Base-by-base conservation (phyloP, 2,888 invertebrate species). In the Hirtodrosophila confusa region DNA sequence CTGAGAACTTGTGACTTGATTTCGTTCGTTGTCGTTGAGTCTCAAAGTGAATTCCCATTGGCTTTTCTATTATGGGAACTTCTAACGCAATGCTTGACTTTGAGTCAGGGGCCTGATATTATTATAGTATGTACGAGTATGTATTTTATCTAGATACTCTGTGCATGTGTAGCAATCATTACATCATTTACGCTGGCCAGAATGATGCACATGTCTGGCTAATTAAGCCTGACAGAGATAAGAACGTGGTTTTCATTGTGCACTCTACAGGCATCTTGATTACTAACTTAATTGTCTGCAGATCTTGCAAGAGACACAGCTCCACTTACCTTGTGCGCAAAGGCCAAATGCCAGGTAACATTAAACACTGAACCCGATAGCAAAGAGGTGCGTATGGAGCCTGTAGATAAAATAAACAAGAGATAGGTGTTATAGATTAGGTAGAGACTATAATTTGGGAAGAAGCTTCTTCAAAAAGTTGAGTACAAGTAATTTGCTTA, bases 341-440 rank as follows among this genome's bases (percentile, higher is more conserved):
- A 98, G 9, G 97, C 97, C 86, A 98, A 93, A 92, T 97, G 97
- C 98, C 98, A 98, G 69, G 97, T 95, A 48, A 97, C 95, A 92
- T 96, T 97, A 88, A 98, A 95, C 69, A 94, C 94, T 68, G 97
- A 95, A 54, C 97, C 98, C 12, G 97, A 94, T 69, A 96, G 90
- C 85, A 98, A 93, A 23, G 96, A 94, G 35, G 98, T 97, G 90
- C 94, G 94, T 87, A 95, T 93, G 84, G 94, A 93, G 78, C 97
- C 97, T 97, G 94, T 31, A 93, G 93, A 68, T 27, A 86, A 78
- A 78, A 69, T 56, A 53, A 68, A 48, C 27, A 60, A 50, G 66
- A 49, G 33, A 57, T 57, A 49, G 51, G 36, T 61, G 57, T 58
- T 57, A 49, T 29, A 23, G 23, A 45, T 60, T 37, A 11, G 35